A percentile compares a stretch with the other conserved stretches of the same genome.
These are phyloP conservation scores for Semaprochilodus insignis DNA, from an alignment of 2,797 vertebrate genomes.

Conservation along the genomic window DNA sequence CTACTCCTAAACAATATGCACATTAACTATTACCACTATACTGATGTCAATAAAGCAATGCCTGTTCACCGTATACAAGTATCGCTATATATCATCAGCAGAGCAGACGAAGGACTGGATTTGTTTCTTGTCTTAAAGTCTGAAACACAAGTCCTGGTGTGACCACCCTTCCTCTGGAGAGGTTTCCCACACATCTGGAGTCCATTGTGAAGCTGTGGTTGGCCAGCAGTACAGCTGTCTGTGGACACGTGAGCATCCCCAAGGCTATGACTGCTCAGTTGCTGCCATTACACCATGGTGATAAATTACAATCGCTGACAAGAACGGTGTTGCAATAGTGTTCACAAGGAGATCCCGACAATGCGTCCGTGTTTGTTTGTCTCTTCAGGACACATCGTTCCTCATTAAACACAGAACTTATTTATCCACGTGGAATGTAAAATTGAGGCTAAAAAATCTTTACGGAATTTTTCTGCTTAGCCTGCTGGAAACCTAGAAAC, in stretches of 20 bases:
- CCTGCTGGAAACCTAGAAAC: constrained; percentile 49
- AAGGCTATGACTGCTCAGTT: constrained; percentile 46
- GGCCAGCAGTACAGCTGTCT: constrained; percentile 62
- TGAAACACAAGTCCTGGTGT: constrained; percentile 33
- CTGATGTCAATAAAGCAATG: not conserved
- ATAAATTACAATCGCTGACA: constrained; percentile 25
- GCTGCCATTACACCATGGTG: constrained; percentile 48
- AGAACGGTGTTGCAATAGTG: not conserved
- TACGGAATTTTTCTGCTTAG: constrained; percentile 37
- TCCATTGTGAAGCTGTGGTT: constrained; percentile 63
- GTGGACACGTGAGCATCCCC: constrained; percentile 52
- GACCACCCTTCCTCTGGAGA: constrained; percentile 61
- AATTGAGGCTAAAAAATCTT: constrained; percentile 33
- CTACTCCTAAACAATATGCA: not conserved
- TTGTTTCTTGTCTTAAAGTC: constrained; percentile 6
- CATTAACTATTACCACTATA: not conserved
- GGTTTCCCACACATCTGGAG: constrained; percentile 70
- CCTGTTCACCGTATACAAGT: not conserved
- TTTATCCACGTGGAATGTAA: constrained; percentile 17
- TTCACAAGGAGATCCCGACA: constrained; percentile 7
- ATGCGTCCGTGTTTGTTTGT: constrained; percentile 19
- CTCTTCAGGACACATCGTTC: not conserved
- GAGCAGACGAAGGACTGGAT: not conserved
- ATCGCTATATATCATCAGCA: not conserved
- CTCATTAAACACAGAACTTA: not conserved